Percentiles rank a stretch among this genome's conserved stretches.
phyloP scores from a whole-genome alignment of 2,888 invertebrate genomes.

The Parnassius glacialis region DNA sequence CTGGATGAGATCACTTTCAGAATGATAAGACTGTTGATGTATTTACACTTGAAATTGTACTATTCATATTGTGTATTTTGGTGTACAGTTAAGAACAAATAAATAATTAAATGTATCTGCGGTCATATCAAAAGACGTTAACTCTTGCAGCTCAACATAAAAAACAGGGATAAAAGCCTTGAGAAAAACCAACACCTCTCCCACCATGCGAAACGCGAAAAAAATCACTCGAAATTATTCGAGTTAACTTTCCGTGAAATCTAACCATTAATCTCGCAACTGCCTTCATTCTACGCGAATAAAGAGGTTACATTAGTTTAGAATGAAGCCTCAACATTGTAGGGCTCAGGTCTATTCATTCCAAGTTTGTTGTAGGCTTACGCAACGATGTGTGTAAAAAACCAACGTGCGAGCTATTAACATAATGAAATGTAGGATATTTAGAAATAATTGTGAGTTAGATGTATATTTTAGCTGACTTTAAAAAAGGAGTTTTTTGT shows the following conservation, averaged over 20 bases:
- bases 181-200: conserved; percentile 16
- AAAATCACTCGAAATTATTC: conserved; percentile 60
- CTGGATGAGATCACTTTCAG: too few species aligned
- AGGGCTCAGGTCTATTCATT: conserved; percentile 12
- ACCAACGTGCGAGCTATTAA: neutral
- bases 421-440: neutral
- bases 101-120: too few species aligned
- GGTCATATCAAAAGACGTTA: too few species aligned
- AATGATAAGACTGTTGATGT: too few species aligned
- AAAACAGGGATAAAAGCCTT: neutral
- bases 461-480: too few species aligned
- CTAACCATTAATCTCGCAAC: conserved; percentile 57
- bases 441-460: too few species aligned
- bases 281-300: conserved; percentile 38
- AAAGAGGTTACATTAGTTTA: conserved; percentile 36
- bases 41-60: too few species aligned
- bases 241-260: conserved; percentile 61
- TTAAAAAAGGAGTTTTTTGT: too few species aligned
- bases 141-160: neutral
- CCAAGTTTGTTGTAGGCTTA: conserved; percentile 10
- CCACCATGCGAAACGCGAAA: conserved; percentile 33
- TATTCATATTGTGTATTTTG: too few species aligned
- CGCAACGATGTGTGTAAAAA: conserved; percentile 3
- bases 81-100: too few species aligned
- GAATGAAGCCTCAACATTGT: conserved; percentile 14